Base-by-base conservation (phyloP, 2,797 vertebrate species). In the Acipenser ruthenus region DNA sequence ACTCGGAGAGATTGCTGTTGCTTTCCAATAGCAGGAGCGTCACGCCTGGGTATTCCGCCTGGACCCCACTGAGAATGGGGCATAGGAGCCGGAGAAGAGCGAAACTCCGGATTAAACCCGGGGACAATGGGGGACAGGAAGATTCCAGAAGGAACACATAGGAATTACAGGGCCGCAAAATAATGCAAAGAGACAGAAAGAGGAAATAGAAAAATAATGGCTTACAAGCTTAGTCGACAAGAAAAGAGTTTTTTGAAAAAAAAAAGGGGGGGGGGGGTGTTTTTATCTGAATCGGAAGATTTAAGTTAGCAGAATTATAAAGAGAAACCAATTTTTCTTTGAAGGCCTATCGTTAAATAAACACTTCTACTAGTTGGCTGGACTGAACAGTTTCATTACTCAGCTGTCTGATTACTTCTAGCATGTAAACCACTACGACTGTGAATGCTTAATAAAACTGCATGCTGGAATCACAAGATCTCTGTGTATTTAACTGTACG, bases 161-260 rank as follows among this genome's bases (percentile, higher is more conserved):
- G 91, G 93, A 91, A 93, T 95, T 94, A 94, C 93, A 94, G 93
- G 89, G 84, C 85, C 87, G 91, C 23, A 93, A 92, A 93, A 94
- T 93, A 94, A 94, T 93, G 91, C 88, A 87, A 93, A 88, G 92
- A 92, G 91, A 94, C 91, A 93, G 91, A 93, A 87, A 93, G 88
- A 90, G 93, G 93, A 94, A 95, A 93, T 92, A 90, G 91, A 93
- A 91, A 94, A 92, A 92, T 93, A 92, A 91, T 91, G 86, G 91
- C 88, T 90, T 90, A 93, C 89, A 92, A 89, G 92, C 79, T 81
- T 88, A 91, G 85, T 81, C 75, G 68, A 82, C 73, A 79, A 83
- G 79, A 79, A 76, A 75, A 75, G 77, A 78, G 77, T 82, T 77
- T 37, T 37, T 73, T 71, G 50, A 12, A 58, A 18, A 4, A 76